These are phyloP conservation scores for Marisa cornuarietis DNA, from an alignment of 1,140 invertebrate species.

Conservation along the genomic window DNA sequence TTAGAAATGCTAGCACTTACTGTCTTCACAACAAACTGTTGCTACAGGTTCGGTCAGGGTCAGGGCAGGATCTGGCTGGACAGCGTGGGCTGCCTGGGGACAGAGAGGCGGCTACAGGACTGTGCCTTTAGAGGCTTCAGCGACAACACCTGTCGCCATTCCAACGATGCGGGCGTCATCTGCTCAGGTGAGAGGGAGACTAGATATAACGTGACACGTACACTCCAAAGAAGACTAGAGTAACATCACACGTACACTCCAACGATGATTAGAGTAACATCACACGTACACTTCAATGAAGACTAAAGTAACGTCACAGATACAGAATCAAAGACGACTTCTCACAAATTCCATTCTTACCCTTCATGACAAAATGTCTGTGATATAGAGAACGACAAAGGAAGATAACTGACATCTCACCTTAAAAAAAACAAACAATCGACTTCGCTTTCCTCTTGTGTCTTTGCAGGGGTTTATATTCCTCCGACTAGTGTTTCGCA, in stretches of 20 bases:
- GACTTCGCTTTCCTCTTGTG: background rate
- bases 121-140: slow-evolving; percentile 42
- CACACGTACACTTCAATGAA: no score
- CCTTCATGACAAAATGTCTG: background rate
- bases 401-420: background rate
- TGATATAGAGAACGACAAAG: background rate
- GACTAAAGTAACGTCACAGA: no score
- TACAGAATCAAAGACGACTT: background rate
- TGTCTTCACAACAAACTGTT: background rate
- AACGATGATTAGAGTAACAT: no score
- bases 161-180: slow-evolving; percentile 49
- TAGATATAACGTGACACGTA: background rate
- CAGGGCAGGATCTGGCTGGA: slow-evolving; percentile 52
- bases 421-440: background rate
- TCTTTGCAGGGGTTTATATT: slow-evolving; percentile 1
- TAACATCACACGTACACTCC: no score
- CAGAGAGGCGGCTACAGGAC: slow-evolving; percentile 39
- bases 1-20: no score
- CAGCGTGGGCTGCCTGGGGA: slow-evolving; percentile 52
- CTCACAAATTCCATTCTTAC: background rate
- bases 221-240: no score
- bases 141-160: slow-evolving; percentile 48
- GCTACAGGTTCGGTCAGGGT: slow-evolving; percentile 27
- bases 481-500: background rate
- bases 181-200: slow-evolving; percentile 41